Evolutionary conservation across 2,113 vertebrate genomes (phyloP).

Genomic region (Donacobius atricapilla): DNA sequence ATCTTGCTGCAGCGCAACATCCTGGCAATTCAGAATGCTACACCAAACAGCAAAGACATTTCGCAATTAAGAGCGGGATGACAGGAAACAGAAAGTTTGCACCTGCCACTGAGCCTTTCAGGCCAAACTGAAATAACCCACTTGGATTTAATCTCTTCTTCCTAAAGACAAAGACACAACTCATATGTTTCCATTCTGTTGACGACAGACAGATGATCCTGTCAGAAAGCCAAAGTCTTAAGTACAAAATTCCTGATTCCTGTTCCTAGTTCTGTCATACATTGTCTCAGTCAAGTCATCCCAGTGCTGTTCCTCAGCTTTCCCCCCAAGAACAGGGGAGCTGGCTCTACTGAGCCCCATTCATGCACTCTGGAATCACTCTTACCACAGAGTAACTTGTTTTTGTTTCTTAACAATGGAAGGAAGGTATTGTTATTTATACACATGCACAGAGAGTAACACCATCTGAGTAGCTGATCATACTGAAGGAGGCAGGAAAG

Average conservation of each 20-base stretch:
- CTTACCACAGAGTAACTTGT: neutral
- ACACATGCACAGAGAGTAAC: neutral
- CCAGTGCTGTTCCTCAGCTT: neutral
- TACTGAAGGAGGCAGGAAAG: neutral
- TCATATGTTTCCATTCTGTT: constrained; percentile 2
- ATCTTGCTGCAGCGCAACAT: neutral
- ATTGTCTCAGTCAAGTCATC: neutral
- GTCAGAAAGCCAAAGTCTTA: constrained; percentile 19
- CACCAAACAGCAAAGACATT: neutral
- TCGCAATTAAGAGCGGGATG: constrained; percentile 8
- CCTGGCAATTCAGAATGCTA: neutral
- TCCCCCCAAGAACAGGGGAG: neutral
- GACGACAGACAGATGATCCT: neutral
- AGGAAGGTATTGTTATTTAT: neutral
- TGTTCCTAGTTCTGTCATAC: neutral
- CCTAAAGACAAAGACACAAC: neutral
- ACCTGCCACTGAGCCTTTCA: constrained; percentile 46
- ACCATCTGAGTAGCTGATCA: neutral
- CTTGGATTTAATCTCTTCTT: constrained; percentile 36
- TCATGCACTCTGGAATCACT: neutral
- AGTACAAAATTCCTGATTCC: neutral
- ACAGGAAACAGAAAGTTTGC: constrained; percentile 34
- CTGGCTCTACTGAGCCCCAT: neutral
- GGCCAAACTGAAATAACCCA: constrained; percentile 37
- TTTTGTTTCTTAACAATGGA: neutral